These are phyloP conservation scores for Temnothorax curvispinosus DNA, from an alignment of 1,140 invertebrate genomes.

Conservation along the genomic window DNA sequence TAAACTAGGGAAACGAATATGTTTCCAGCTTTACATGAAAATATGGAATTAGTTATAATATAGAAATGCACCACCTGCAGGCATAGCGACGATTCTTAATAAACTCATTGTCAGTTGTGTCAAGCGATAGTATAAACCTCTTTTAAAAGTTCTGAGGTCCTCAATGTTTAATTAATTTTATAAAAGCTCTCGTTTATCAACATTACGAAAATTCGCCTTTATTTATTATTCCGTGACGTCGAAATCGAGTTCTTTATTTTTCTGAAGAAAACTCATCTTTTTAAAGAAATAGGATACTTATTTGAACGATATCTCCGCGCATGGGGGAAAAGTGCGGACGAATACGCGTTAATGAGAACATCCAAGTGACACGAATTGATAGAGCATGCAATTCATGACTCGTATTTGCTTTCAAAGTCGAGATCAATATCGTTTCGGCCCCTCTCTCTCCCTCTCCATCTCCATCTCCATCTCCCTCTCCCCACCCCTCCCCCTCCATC, in stretches of 20 bases:
- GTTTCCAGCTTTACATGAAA: background rate
- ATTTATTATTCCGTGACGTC: slow-evolving; percentile 32
- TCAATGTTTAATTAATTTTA: slow-evolving; percentile 29
- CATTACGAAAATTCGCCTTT: background rate
- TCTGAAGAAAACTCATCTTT: slow-evolving; percentile 16
- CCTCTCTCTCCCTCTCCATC: no score
- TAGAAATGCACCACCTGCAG: background rate
- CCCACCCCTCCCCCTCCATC: no score
- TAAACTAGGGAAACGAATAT: background rate
- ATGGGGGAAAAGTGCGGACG: background rate
- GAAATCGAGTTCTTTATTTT: slow-evolving; percentile 5
- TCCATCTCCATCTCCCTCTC: background rate
- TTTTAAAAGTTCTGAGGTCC: slow-evolving; percentile 14
- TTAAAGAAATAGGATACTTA: slow-evolving; percentile 31
- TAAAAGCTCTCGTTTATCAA: slow-evolving; percentile 44
- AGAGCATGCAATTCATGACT: slow-evolving; percentile 58
- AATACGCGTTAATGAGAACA: slow-evolving; percentile 45
- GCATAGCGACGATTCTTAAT: slow-evolving; percentile 5
- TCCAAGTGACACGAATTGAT: slow-evolving; percentile 58
- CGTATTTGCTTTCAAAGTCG: slow-evolving; percentile 41
- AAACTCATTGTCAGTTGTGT: background rate
- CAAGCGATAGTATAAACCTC: slow-evolving; percentile 2
- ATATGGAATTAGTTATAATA: slow-evolving; percentile 12
- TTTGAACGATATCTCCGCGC: background rate
- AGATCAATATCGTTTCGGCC: background rate